Evolutionary conservation across 2,888 invertebrate genomes (phyloP), one percentile per base, ranked within the genome.

Genomic region (Dinocampus coccinellae): DNA sequence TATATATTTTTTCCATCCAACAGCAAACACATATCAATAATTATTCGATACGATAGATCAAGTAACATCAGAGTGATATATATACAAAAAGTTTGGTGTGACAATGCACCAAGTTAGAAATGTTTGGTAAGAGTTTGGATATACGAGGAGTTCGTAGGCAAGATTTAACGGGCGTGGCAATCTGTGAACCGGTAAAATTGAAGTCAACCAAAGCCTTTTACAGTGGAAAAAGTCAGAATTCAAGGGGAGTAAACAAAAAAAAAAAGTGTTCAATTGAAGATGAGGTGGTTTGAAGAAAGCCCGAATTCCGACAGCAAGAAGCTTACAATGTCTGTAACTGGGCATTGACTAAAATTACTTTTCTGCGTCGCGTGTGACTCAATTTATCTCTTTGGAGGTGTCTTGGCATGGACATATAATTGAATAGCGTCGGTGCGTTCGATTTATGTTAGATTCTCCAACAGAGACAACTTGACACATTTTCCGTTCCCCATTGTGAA

Each of bases 401-500:
- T 75, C 76, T 75, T 71, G 66, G 71, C 71, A 57, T 65, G 61
- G 70, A 65, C 39, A 61, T 39, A 55, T 20, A 65, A 65, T 42
- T 61, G 63, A 64, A 55, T 55, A 4, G n/a, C n/a, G 55, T 39
- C 62, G 66, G 29, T 63, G 72, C 74, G 64, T 69, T 55, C 66
- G n/a, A 13, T 4, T 73, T 63, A 69, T 81, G 80, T 81, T 81
- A 78, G 80, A 78, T 80, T 79, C 80, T 77, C 79, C 79, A n/a
- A n/a, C n/a, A 78, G 80, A 82, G 82, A 81, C 83, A 82, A 83
- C 82, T 84, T 82, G 84, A 84, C 84, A 82, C 81, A 80, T 81
- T 82, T 80, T 74, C 77, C 78, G 58, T 67, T 29, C 24, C 58
- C n/a, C 26, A 67, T 6, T 11, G 24, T 29, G 26, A 29, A 16